phyloP scores from a whole-genome alignment of 2,888 invertebrate species.

The Luperina nickerlii region DNA sequence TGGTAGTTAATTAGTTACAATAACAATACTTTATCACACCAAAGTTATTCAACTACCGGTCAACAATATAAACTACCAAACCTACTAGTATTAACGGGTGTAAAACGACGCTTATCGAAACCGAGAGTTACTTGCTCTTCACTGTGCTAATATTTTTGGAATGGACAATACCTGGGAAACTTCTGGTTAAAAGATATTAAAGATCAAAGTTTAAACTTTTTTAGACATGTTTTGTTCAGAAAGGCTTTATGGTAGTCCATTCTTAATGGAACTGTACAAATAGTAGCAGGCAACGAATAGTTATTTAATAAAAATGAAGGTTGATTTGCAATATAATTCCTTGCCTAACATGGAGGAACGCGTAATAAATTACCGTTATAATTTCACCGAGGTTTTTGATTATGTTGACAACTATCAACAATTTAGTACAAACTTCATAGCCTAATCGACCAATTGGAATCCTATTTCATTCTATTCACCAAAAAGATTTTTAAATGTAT shows the following conservation, averaged over 20 bases:
- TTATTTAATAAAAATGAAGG: not conserved
- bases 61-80: not conserved
- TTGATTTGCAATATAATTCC: not conserved
- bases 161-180: not conserved
- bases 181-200: not conserved
- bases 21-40: not conserved
- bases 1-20: conserved; percentile 1
- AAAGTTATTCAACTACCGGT: not conserved
- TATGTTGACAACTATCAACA: not conserved
- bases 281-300: not conserved
- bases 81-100: not conserved
- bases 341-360: not conserved
- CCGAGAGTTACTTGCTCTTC: not conserved
- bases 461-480: not conserved
- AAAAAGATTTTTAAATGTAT: not conserved
- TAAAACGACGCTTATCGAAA: not conserved
- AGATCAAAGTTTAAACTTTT: not conserved
- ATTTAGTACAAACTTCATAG: not conserved
- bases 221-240: not conserved
- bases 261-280: not conserved
- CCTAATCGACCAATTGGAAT: not conserved
- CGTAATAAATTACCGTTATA: not conserved
- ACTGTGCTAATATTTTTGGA: not conserved
- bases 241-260: not conserved
- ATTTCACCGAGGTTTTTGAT: not conserved